phyloP scores from a whole-genome alignment of 2,888 invertebrate genomes.

The Octonoba sinensis region DNA sequence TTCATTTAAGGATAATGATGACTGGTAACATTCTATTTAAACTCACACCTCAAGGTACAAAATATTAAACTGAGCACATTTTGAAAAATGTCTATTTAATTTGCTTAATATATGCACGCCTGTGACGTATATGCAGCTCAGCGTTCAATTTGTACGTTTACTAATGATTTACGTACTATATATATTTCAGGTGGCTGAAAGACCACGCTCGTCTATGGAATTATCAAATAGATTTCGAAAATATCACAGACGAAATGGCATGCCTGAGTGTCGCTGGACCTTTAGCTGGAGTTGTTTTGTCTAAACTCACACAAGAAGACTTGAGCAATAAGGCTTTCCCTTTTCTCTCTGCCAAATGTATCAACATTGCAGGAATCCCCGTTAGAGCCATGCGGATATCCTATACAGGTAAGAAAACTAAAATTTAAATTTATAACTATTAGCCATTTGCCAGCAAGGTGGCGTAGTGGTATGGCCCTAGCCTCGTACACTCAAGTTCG shows the following conservation, averaged over 20 bases:
- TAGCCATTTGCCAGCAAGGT: no score
- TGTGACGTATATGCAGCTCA: no score
- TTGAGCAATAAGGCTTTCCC: slow-evolving; percentile 70
- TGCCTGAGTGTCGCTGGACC: slow-evolving; percentile 71
- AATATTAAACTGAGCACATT: no score
- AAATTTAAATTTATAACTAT: background rate
- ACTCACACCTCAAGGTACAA: no score
- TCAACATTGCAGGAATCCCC: slow-evolving; percentile 69
- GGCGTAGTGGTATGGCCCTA: no score
- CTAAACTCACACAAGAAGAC: slow-evolving; percentile 69
- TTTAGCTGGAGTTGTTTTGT: slow-evolving; percentile 69
- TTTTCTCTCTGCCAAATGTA: slow-evolving; percentile 69
- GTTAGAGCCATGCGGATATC: slow-evolving; percentile 70
- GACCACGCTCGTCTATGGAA: slow-evolving; percentile 66
- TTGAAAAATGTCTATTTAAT: no score
- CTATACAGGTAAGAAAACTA: slow-evolving; percentile 69
- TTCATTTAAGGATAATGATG: no score
- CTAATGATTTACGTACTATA: no score
- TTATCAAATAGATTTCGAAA: slow-evolving; percentile 68
- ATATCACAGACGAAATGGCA: slow-evolving; percentile 70
- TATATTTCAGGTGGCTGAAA: slow-evolving; percentile 69
- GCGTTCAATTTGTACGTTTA: no score
- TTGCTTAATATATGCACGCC: no score
- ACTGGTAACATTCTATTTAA: no score
- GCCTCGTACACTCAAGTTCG: no score